Conservation (phyloP, 2,113 vertebrate genomes). For the Callipepla squamata region DNA sequence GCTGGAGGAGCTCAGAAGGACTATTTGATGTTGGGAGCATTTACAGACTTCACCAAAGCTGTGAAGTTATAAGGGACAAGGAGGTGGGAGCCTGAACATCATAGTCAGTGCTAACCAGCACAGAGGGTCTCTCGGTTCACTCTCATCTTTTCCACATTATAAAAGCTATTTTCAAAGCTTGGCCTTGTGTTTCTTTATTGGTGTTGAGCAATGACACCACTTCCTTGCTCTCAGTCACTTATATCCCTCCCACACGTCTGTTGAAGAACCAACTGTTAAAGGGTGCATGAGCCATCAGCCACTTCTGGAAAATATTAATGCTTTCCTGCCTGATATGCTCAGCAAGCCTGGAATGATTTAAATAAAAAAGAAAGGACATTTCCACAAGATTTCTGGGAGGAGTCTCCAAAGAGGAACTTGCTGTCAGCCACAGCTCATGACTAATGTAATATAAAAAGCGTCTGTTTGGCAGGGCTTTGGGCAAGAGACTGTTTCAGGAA, state of each 20-base stretch:
- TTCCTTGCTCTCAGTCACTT: background rate
- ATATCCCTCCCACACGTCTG: constrained; percentile 24
- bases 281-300: constrained; percentile 9
- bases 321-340: constrained; percentile 68
- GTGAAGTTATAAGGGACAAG: background rate
- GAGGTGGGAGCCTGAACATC: background rate
- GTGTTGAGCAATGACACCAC: constrained; percentile 1
- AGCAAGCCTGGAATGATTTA: constrained; percentile 37
- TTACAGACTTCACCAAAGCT: background rate
- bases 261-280: constrained; percentile 37
- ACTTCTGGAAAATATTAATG: constrained; percentile 75
- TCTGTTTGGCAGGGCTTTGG: constrained; percentile 61
- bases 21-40: background rate
- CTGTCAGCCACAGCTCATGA: constrained; percentile 59
- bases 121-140: background rate
- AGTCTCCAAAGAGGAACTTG: constrained; percentile 42
- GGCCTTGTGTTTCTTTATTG: background rate
- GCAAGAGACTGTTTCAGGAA: constrained; percentile 54
- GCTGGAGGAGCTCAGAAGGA: background rate
- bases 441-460: constrained; percentile 65
- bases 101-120: background rate
- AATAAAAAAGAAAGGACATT: constrained; percentile 42
- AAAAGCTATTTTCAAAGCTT: constrained; percentile 10
- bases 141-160: background rate
- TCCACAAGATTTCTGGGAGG: constrained; percentile 21